phyloP scores from a whole-genome alignment of 2,888 invertebrate species.

The Phaonia tiefii region DNA sequence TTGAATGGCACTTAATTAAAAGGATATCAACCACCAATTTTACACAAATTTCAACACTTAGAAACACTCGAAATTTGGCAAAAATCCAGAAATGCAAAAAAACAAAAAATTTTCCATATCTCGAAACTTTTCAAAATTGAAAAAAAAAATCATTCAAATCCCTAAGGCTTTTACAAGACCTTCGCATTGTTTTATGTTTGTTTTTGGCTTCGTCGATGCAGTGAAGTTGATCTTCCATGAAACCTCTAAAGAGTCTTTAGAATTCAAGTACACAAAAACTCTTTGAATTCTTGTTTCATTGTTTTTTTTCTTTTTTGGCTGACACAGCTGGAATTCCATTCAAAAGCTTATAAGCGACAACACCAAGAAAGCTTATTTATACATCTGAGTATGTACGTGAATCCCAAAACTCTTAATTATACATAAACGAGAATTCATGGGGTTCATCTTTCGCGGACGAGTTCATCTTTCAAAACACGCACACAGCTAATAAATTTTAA shows the following conservation, averaged over 20 bases:
- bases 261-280: too few species aligned
- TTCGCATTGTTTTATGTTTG: conserved; percentile 34
- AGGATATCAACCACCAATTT: conserved; percentile 41
- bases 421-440: background rate
- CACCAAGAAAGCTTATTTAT: background rate
- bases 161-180: background rate
- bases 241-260: conserved; percentile 63
- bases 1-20: conserved; percentile 57
- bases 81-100: too few species aligned
- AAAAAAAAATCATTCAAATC: background rate
- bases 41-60: background rate
- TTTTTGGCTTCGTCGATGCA: conserved; percentile 30
- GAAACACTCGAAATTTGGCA: background rate
- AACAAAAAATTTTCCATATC: too few species aligned
- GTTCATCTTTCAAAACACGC: too few species aligned
- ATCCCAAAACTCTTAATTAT: too few species aligned
- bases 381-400: conserved; percentile 1
- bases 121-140: conserved; percentile 5
- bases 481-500: too few species aligned
- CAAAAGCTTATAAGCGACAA: conserved; percentile 2
- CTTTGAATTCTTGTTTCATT: background rate
- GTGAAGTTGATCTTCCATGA: conserved; percentile 66
- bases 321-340: conserved; percentile 64
- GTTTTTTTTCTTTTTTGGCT: conserved; percentile 30
- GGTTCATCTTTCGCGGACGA: conserved; percentile 4